Evolutionary conservation across 1,140 invertebrate genomes (phyloP).

Genomic region (Dreissena rostriformis): DNA sequence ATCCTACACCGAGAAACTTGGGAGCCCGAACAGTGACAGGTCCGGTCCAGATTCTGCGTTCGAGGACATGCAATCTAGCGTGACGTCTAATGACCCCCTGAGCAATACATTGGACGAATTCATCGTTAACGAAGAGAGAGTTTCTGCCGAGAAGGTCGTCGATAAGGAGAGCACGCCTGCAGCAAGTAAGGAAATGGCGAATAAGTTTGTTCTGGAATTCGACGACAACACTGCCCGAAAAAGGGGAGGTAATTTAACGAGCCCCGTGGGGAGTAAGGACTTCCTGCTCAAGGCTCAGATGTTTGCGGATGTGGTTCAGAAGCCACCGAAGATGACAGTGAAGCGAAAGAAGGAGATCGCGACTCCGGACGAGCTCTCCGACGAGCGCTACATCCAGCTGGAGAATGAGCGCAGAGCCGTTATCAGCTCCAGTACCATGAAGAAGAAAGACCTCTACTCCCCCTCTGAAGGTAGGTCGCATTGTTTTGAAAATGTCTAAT

Average conservation of each 20-base stretch:
- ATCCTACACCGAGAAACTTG: slow-evolving; percentile 50
- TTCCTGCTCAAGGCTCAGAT: slow-evolving; percentile 64
- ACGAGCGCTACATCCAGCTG: slow-evolving; percentile 57
- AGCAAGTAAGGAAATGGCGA: slow-evolving; percentile 24
- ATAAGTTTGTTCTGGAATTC: slow-evolving; percentile 41
- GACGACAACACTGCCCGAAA: slow-evolving; percentile 5
- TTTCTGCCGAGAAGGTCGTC: slow-evolving; percentile 6
- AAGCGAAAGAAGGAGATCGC: slow-evolving; percentile 56
- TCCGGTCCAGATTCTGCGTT: slow-evolving; percentile 46
- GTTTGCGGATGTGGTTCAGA: slow-evolving; percentile 71
- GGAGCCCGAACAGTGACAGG: slow-evolving; percentile 49
- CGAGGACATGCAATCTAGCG: slow-evolving; percentile 54
- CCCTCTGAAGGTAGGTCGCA: slow-evolving; percentile 19
- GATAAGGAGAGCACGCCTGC: slow-evolving; percentile 16
- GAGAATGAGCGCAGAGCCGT: slow-evolving; percentile 61
- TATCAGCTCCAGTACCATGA: slow-evolving; percentile 61
- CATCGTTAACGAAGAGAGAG: slow-evolving; percentile 20
- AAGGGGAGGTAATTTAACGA: slow-evolving; percentile 5
- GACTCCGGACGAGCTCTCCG: slow-evolving; percentile 49
- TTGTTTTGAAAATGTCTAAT: no score
- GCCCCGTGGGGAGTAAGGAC: slow-evolving; percentile 49
- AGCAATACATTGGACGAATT: slow-evolving; percentile 53
- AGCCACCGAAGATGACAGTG: slow-evolving; percentile 62
- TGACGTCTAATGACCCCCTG: slow-evolving; percentile 55
- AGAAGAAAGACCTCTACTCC: slow-evolving; percentile 49